Percentiles rank a stretch among this genome's conserved stretches.
These are phyloP conservation scores for Linyphia triangularis DNA, from an alignment of 2,888 invertebrate genomes.

Conservation along the genomic window DNA sequence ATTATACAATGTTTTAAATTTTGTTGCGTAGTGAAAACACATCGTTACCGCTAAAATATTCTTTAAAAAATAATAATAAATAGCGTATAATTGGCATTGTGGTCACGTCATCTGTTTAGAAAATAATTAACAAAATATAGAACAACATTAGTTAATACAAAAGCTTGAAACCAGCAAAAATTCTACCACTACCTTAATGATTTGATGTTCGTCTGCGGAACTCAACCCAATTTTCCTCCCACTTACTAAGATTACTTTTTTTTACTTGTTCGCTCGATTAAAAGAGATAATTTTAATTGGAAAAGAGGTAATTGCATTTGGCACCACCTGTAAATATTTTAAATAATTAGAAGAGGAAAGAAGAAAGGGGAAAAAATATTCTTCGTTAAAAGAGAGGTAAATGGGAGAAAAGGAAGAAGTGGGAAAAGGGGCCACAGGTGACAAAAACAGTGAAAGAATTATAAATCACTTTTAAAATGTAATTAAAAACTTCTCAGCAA, in stretches of 20 bases:
- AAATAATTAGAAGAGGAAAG: not conserved
- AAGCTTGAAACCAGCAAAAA: not conserved
- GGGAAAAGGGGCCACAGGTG: not conserved
- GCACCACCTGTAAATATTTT: not conserved
- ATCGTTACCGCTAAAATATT: too few relatives aligned
- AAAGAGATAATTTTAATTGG: constrained; percentile 3
- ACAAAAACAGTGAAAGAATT: constrained; percentile 3
- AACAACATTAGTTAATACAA: not conserved
- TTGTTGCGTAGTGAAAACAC: too few relatives aligned
- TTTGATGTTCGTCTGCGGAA: not conserved
- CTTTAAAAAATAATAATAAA: too few relatives aligned
- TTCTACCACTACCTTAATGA: not conserved
- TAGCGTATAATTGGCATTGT: too few relatives aligned
- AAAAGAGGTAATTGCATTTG: not conserved
- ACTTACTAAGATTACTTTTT: not conserved
- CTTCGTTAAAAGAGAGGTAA: not conserved
- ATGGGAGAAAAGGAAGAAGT: not conserved
- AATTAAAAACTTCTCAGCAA: not conserved
- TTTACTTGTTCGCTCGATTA: not conserved
- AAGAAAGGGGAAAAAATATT: not conserved
- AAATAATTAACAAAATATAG: not conserved
- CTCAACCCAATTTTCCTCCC: not conserved
- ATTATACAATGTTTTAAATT: too few relatives aligned
- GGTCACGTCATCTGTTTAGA: too few relatives aligned
- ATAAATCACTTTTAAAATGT: constrained; percentile 3